Percentiles rank a stretch among this genome's conserved stretches.
Conservation (phyloP, 2,113 vertebrate genomes). For the Agapornis roseicollis region DNA sequence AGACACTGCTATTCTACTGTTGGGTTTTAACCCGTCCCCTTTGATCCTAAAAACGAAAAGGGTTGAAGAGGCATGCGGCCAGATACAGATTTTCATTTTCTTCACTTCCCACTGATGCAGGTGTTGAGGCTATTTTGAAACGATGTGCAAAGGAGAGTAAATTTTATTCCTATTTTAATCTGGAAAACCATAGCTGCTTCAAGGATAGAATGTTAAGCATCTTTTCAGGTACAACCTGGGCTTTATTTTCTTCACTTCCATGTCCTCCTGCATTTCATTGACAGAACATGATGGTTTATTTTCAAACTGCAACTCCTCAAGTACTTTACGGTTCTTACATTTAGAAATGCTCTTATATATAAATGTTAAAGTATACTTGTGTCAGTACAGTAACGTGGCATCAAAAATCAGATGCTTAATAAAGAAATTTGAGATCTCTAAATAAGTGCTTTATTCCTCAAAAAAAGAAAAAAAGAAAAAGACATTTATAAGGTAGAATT, state of each 20-base stretch:
- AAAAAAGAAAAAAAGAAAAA: neutral
- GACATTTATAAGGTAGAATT: neutral
- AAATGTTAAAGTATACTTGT: neutral
- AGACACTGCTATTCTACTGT: neutral
- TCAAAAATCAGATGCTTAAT: neutral
- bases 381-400: neutral
- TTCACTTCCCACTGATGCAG: accelerated
- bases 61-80: neutral
- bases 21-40: neutral
- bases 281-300: neutral
- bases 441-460: neutral
- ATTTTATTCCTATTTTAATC: neutral
- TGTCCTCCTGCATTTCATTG: neutral
- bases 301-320: neutral
- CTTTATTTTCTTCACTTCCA: neutral
- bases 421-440: neutral
- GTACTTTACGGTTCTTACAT: neutral
- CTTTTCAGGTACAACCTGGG: neutral
- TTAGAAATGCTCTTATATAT: neutral
- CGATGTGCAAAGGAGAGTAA: neutral
- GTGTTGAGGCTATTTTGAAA: neutral
- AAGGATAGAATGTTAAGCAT: neutral
- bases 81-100: neutral
- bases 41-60: neutral
- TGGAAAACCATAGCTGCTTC: neutral